Percentiles rank a stretch among this genome's conserved stretches.
Evolutionary conservation across 2,113 vertebrate species (phyloP).

Genomic region (Callocephalon fimbriatum): DNA sequence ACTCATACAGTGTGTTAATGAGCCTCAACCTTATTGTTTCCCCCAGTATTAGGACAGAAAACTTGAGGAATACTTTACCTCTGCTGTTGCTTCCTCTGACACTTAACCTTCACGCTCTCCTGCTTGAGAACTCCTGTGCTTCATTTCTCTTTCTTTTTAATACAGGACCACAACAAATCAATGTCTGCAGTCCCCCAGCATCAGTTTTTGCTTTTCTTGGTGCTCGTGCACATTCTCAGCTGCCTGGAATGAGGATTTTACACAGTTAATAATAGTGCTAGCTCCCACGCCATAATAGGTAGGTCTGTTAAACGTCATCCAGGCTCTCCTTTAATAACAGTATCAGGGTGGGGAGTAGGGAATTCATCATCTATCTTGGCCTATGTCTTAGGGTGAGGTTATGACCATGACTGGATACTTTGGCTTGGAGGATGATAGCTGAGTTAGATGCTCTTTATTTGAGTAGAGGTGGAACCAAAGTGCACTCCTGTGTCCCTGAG

Average conservation of each 20-base stretch:
- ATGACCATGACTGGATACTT: background rate
- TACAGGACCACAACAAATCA: background rate
- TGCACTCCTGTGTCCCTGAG: fast-evolving
- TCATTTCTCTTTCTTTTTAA: background rate
- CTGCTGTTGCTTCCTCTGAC: background rate
- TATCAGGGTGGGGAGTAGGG: background rate
- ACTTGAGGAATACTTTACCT: background rate
- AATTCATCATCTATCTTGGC: background rate
- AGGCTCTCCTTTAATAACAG: background rate
- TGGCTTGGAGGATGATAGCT: background rate
- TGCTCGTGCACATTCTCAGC: background rate
- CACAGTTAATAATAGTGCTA: background rate
- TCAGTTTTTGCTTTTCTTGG: background rate
- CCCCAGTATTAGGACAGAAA: background rate
- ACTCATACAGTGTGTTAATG: background rate
- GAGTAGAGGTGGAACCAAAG: background rate
- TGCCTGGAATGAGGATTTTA: background rate
- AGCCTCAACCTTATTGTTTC: background rate
- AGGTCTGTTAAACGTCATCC: background rate
- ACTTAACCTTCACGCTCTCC: background rate
- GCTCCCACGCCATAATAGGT: background rate
- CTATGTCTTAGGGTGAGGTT: background rate
- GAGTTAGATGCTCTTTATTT: background rate
- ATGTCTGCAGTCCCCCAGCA: fast-evolving
- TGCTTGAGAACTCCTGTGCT: background rate